phyloP scores from a whole-genome alignment of 2,888 invertebrate species.

The Zygaena filipendulae region DNA sequence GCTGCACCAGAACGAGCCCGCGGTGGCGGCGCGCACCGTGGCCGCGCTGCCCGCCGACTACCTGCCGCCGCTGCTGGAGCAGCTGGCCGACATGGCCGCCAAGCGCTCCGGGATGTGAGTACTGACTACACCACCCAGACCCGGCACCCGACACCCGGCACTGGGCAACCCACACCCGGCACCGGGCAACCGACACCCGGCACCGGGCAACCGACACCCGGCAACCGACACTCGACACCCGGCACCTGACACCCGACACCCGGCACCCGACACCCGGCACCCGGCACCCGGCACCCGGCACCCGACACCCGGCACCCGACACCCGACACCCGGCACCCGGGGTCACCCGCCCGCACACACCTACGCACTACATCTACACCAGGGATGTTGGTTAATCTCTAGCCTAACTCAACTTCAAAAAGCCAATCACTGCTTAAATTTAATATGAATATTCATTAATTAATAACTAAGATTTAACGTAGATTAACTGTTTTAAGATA shows the following conservation, averaged over 20 bases:
- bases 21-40: slow-evolving; percentile 78
- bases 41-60: slow-evolving; percentile 80
- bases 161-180: background rate
- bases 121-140: too few relatives aligned
- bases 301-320: too few relatives aligned
- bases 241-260: too few relatives aligned
- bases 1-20: slow-evolving; percentile 72
- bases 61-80: slow-evolving; percentile 77
- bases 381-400: too few relatives aligned
- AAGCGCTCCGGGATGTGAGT: slow-evolving; percentile 77
- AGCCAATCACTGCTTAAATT: too few relatives aligned
- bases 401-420: too few relatives aligned
- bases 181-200: background rate
- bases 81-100: slow-evolving; percentile 75
- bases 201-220: background rate
- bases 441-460: too few relatives aligned
- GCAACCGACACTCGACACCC: background rate
- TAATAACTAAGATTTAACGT: too few relatives aligned
- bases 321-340: too few relatives aligned
- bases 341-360: background rate
- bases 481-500: too few relatives aligned
- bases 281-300: too few relatives aligned
- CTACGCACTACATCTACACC: background rate
- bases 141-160: background rate
- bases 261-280: too few relatives aligned